Evolutionary conservation across 2,113 vertebrate genomes (phyloP), one percentile per base, ranked within the genome.

Genomic region (Amblyopsis rosae): DNA sequence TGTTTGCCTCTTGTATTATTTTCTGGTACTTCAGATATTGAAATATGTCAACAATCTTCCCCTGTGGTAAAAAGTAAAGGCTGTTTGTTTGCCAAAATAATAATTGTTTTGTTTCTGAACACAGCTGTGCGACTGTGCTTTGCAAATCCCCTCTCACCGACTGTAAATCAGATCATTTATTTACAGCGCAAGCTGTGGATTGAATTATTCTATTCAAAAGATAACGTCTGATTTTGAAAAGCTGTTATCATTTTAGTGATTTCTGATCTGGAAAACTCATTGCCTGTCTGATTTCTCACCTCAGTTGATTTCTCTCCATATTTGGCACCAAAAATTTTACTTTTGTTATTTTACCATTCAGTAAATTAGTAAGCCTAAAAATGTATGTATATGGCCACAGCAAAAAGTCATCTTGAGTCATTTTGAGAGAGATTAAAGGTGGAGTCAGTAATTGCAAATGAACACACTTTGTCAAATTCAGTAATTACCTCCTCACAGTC

Each of bases 1-100:
- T 77, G 73, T 83, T 73, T 86, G 60, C 62, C 46, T 82, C 41
- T n/a, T 13, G 32, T 66, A 54, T 53, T 70, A 63, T 65, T 76
- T 62, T 81, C 32, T 53, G 69, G 48, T 46, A 57, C 35, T 76
- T 82, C 53, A 62, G 6, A 68, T 73, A 49, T 78, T 65, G 33
- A 59, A 73, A 54, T 69, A 69, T 66, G 73, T 61, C 12, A 4
- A 15, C 49, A 51, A 41, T 76, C 9, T 67, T 60, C 65, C 35
- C 8, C 60, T 63, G 17, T 53, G 65, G 3, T 69, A 19, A 67
- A 19, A 41, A 58, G 41, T 13, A 41, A 13, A 57, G 4, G 41
- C 3, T 41, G 9, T 51, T 26, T 73, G 62, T 50, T 1, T 13
- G 10, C 16, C 12, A 65, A 70, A 61, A 72, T 35, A 64, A 19